A percentile compares a stretch with the other conserved stretches of the same genome.
Conservation (phyloP, 2,797 vertebrate species). For the Karalla daura region DNA sequence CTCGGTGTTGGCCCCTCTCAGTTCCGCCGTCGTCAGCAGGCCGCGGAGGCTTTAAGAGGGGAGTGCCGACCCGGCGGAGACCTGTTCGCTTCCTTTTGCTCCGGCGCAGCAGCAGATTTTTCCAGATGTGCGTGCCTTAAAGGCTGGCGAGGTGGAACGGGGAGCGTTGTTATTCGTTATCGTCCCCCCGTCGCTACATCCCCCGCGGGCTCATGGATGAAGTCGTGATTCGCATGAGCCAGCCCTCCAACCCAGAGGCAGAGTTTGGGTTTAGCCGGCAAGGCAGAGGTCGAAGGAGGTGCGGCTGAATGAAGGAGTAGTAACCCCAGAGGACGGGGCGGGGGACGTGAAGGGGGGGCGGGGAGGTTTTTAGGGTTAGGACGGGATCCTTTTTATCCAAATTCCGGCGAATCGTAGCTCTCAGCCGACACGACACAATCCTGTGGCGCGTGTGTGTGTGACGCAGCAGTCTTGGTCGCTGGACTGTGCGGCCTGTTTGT, state of each 20-base stretch:
- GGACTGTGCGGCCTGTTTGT: slow-evolving; percentile 8
- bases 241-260: not conserved
- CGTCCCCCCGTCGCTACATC: not conserved
- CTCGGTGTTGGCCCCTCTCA: too few species aligned
- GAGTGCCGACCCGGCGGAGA: too few species aligned
- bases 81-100: not conserved
- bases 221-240: not conserved
- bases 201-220: not conserved
- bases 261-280: not conserved
- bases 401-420: not conserved
- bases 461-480: not conserved
- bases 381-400: slow-evolving; percentile 3
- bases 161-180: too few species aligned
- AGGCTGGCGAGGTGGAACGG: not conserved
- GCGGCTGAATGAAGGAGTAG: too few species aligned
- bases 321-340: too few species aligned
- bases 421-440: slow-evolving; percentile 2
- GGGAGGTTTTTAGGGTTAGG: too few species aligned
- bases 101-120: not conserved
- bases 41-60: too few species aligned
- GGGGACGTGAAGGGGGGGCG: too few species aligned
- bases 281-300: not conserved
- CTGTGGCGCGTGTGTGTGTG: not conserved
- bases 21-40: too few species aligned
- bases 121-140: not conserved